phyloP scores from a whole-genome alignment of 92 coral and sea anemone species.

The Epizoanthus fatuus region DNA sequence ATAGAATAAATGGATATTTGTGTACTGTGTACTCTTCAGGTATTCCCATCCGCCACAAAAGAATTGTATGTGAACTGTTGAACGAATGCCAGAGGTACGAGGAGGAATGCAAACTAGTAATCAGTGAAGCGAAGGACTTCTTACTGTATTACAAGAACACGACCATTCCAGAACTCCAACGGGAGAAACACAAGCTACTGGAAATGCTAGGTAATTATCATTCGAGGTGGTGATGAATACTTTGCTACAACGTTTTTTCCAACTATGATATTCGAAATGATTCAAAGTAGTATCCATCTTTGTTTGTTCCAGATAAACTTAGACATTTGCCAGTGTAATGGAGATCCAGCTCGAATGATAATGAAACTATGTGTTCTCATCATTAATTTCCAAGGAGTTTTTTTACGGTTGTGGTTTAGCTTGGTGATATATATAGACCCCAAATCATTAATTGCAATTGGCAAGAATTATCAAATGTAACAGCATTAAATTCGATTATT shows the following conservation, averaged over 20 bases:
- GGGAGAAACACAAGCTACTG: neutral
- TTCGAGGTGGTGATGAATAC: no score
- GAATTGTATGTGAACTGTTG: conserved; percentile 8
- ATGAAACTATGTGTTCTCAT: no score
- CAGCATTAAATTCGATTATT: neutral
- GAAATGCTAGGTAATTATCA: neutral
- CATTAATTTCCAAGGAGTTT: no score
- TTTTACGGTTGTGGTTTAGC: no score
- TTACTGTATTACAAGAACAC: conserved; percentile 5
- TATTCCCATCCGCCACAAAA: conserved; percentile 1
- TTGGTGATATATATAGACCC: neutral
- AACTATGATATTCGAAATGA: no score
- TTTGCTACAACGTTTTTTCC: no score
- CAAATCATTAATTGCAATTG: neutral
- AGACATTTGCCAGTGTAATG: neutral
- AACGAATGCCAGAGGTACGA: conserved; percentile 31
- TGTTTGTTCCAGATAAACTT: neutral
- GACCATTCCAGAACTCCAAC: conserved; percentile 7
- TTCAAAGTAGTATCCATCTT: neutral
- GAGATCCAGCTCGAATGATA: no score
- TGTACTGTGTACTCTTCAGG: conserved; percentile 7
- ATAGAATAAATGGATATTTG: no score
- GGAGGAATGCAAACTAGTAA: conserved; percentile 10
- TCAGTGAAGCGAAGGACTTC: conserved; percentile 32
- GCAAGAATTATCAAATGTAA: neutral